Base-by-base conservation (phyloP, 2,888 invertebrate species). In the Heteromurus nitidus region DNA sequence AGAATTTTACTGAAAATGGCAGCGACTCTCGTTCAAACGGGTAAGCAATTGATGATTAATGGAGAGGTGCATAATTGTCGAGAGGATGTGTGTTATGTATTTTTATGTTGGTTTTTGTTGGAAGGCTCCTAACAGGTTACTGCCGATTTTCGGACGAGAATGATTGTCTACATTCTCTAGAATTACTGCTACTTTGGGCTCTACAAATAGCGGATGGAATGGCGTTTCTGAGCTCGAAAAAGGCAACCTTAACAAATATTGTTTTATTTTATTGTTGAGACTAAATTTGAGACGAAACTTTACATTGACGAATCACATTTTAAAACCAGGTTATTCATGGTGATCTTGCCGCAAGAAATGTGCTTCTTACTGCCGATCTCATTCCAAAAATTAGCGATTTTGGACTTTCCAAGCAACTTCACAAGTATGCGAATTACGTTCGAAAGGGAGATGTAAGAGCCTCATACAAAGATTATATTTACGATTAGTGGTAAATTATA, bases 341-440 rank as follows among this genome's bases (percentile, higher is more conserved):
- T 16, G 79, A 79, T 26, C 70, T 79, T 18, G 79, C 79, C 2
- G 70, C 72, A 26, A 64, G 80, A 65, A 80, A 80, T 65, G 24
- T 80, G 22, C 28, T 80, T 11, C 72, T 80, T 13, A 42, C 65
- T 20, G 28, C n/a, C 2, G 58, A 72, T 55, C 67, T 72, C 16
- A 36, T n/a, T 11, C 55, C 72, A 1, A 80, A 80, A 72, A 80
- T 80, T 18, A 72, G 55, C 0, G 80, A 80, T 36, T 80, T 80
- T 72, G 80, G 80, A 13, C 42, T 80, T 26, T 72, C 72, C 11
- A 72, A 65, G 1, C 53, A 72, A 13, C n/a, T 80, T 1, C 72
- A 80, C 2, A 70, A 69, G 1, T 80, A 80, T 31, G 20, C 80
- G 0, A 80, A 58, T 20, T 80, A 80, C 22, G 67, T 80, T 16